These are phyloP conservation scores for Aeoliscus strigatus DNA, from an alignment of 2,797 vertebrate genomes.

Conservation along the genomic window DNA sequence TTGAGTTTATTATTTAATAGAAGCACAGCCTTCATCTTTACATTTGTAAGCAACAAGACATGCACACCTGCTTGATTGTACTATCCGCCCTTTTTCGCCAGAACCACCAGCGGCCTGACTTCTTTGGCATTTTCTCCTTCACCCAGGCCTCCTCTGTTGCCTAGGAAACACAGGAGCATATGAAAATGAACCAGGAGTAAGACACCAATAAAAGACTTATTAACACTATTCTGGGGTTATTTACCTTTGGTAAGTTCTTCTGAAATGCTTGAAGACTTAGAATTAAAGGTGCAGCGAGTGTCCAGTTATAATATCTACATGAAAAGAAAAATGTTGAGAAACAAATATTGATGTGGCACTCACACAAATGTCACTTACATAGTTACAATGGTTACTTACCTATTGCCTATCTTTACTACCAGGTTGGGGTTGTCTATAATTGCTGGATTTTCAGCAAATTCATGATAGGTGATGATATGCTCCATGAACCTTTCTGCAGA, in stretches of 20 bases:
- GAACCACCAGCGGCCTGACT: slow-evolving; percentile 98
- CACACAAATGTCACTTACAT: neutral
- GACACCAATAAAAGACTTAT: too few relatives aligned
- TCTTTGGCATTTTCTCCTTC: slow-evolving; percentile 98
- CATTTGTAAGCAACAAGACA: neutral
- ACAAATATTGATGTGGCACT: neutral
- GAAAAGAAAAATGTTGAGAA: slow-evolving; percentile 2
- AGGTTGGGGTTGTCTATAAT: slow-evolving; percentile 98
- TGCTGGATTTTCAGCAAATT: slow-evolving; percentile 96
- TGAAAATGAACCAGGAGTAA: too few relatives aligned
- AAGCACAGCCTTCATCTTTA: neutral
- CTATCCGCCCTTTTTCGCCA: slow-evolving; percentile 91
- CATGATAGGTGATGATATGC: slow-evolving; percentile 92
- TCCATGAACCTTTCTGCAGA: slow-evolving; percentile 94
- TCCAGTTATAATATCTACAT: slow-evolving; percentile 96
- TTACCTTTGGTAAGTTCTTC: slow-evolving; percentile 96
- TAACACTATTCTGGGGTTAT: too few relatives aligned
- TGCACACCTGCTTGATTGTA: slow-evolving; percentile 86
- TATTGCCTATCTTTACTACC: slow-evolving; percentile 94
- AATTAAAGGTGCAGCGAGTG: slow-evolving; percentile 93
- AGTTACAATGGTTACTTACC: slow-evolving; percentile 63
- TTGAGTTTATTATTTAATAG: neutral
- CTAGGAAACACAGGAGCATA: slow-evolving; percentile 58
- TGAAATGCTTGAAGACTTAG: slow-evolving; percentile 97
- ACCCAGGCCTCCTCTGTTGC: slow-evolving; percentile 97